Base-by-base conservation (phyloP, 2,797 vertebrate genomes). In the Luscinia megarhynchos region DNA sequence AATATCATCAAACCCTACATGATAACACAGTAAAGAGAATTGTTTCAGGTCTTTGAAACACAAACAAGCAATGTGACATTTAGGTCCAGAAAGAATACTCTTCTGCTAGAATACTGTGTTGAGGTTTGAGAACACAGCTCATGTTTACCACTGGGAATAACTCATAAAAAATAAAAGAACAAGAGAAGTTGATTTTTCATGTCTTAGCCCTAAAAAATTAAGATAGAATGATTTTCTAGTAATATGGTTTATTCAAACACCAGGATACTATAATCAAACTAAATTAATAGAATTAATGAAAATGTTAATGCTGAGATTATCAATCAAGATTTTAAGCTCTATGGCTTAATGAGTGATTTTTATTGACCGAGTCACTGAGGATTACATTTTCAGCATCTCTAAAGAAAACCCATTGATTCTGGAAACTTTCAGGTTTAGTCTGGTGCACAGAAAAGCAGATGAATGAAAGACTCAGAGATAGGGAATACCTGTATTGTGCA, bases 1-100 rank as follows among this genome's bases (percentile, higher is more conserved):
- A 85, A 83, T 85, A 94, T 89, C 91, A 80, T 93, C 14, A 12
- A 78, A 73, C 41, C 11, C 62, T 86, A 55, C 62, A 59, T 53
- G 82, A 94, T 73, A 93, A 87, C 19, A 1, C 90, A 87, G 81
- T 22, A 90, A 90, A 95, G 58, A 92, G 32, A 89, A 90, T 40
- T 43, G 17, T 61, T 93, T 83, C 81, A 80, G 61, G 50, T 87
- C 63, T 95, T 87, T 92, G 79, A 96, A 85, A 62, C 57, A 48
- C 58, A 85, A 96, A 85, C 23, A 46, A 41, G 30, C 53, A 73
- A 63, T 53, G 57, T 74, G 86, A 89, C 6, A 0, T 84, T 86
- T 89, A 69, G 50, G 61, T 85, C 82, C 72, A 80, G 79, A 80
- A 89, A 66, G 74, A 87, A 67, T 66, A 38, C 11, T 77, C 50